Conservation (phyloP, 2,113 vertebrate genomes). For the Sceloporus undulatus region DNA sequence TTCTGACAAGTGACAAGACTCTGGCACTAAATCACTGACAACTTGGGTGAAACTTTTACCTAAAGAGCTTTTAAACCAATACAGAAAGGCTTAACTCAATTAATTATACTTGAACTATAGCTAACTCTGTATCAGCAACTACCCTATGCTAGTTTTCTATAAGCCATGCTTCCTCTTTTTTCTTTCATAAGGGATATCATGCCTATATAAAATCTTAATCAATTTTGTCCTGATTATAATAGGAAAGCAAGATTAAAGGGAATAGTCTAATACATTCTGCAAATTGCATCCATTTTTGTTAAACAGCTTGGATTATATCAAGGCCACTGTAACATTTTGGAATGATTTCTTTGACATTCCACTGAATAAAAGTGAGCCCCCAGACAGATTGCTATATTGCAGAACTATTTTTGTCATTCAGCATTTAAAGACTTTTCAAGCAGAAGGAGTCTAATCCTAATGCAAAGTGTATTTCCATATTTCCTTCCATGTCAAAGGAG, state of each 20-base stretch:
- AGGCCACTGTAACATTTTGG: constrained; percentile 45
- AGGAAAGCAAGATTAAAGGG: constrained; percentile 23
- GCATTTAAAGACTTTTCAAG: constrained; percentile 32
- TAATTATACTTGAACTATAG: constrained; percentile 83
- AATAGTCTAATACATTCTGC: constrained; percentile 48
- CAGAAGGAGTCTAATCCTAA: not conserved
- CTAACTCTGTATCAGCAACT: constrained; percentile 75
- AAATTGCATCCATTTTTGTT: constrained; percentile 27
- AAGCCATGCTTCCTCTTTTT: constrained; percentile 1
- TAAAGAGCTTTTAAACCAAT: constrained; percentile 84
- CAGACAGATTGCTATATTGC: constrained; percentile 5
- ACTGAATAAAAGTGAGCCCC: constrained; percentile 35
- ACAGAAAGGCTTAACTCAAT: constrained; percentile 82
- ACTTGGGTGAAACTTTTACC: constrained; percentile 70
- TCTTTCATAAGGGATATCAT: constrained; percentile 50
- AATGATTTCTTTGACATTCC: constrained; percentile 19
- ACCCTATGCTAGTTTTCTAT: constrained; percentile 75
- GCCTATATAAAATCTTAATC: constrained; percentile 74
- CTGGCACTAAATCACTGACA: constrained; percentile 80
- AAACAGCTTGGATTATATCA: constrained; percentile 35
- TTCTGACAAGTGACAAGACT: constrained; percentile 77
- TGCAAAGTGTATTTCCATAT: not conserved
- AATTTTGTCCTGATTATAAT: constrained; percentile 72
- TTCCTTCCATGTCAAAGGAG: constrained; percentile 10
- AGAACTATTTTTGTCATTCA: constrained; percentile 34